phyloP scores from a whole-genome alignment of 2,113 vertebrate genomes.

The Epinephelus fuscoguttatus region DNA sequence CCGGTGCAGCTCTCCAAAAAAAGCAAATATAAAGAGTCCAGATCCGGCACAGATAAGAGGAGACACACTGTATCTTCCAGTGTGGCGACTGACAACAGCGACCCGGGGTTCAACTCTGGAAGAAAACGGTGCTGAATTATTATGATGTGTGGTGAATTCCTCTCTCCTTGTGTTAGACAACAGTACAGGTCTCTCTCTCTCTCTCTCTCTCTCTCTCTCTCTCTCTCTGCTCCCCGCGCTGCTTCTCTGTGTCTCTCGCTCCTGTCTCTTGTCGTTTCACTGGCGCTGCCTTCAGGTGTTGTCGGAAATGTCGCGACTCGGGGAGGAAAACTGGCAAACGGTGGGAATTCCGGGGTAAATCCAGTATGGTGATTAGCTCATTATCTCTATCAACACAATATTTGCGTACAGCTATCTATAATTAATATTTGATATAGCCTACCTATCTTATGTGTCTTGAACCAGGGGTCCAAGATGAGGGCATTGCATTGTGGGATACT shows the following conservation, averaged over 20 bases:
- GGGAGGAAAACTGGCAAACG: not conserved
- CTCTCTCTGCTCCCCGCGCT: slow-evolving; percentile 15
- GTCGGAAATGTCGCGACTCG: slow-evolving; percentile 43
- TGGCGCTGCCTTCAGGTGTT: slow-evolving; percentile 67
- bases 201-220: slow-evolving; percentile 31
- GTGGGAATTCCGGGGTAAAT: not conserved
- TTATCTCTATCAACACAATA: no score
- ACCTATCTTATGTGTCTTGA: not conserved
- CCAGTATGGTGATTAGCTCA: no score
- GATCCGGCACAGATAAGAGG: slow-evolving; percentile 57
- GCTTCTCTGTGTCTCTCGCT: slow-evolving; percentile 25
- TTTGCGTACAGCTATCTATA: not conserved
- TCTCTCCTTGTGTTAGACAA: slow-evolving; percentile 52
- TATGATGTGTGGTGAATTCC: slow-evolving; percentile 60
- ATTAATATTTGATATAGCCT: not conserved
- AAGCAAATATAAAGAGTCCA: slow-evolving; percentile 57
- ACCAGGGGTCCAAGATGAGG: not conserved
- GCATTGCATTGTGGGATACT: not conserved
- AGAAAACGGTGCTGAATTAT: slow-evolving; percentile 26
- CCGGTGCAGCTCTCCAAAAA: slow-evolving; percentile 52
- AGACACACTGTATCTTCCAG: slow-evolving; percentile 24
- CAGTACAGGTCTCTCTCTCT: slow-evolving; percentile 65
- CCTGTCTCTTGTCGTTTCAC: slow-evolving; percentile 65
- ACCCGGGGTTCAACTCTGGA: slow-evolving; percentile 56
- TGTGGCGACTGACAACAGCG: slow-evolving; percentile 36